Evolutionary conservation across 2,888 invertebrate genomes (phyloP).

Genomic region (Torymus tubicola): DNA sequence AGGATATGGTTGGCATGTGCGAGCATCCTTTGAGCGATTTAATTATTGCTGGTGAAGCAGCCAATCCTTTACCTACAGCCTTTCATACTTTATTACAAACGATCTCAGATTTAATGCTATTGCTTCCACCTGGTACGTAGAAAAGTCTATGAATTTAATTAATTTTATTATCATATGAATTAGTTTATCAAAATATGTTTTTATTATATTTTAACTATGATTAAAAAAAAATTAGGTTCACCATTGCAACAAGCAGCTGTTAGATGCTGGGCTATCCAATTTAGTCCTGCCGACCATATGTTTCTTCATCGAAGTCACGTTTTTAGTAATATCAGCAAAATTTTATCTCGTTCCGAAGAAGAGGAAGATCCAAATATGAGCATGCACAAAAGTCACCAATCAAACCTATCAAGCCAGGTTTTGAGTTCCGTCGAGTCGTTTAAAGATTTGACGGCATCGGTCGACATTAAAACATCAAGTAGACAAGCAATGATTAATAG

Average conservation of each 20-base stretch:
- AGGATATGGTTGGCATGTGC: constrained; percentile 80
- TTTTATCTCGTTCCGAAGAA: constrained; percentile 94
- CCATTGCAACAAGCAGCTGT: constrained; percentile 94
- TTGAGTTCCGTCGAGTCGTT: constrained; percentile 81
- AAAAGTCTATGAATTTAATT: not conserved
- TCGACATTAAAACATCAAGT: constrained; percentile 93
- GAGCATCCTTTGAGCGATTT: constrained; percentile 90
- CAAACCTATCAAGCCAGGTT: constrained; percentile 73
- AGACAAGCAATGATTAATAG: constrained; percentile 96
- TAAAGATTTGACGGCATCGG: constrained; percentile 85
- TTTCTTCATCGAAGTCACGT: constrained; percentile 95
- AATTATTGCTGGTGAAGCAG: constrained; percentile 84
- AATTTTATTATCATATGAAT: not conserved
- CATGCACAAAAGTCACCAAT: constrained; percentile 80
- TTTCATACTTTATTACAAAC: constrained; percentile 93
- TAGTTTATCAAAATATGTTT: constrained; percentile 15
- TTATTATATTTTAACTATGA: no score
- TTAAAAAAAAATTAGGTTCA: constrained; percentile 76
- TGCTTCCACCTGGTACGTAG: constrained; percentile 85
- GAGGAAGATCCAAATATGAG: constrained; percentile 81
- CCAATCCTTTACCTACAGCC: constrained; percentile 83
- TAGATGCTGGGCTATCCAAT: constrained; percentile 94
- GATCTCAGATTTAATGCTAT: constrained; percentile 93
- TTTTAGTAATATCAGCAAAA: constrained; percentile 97
- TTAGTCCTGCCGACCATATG: constrained; percentile 91